These are phyloP conservation scores for Philypnodon macrostomus DNA, from an alignment of 2,797 vertebrate genomes.

Conservation along the genomic window DNA sequence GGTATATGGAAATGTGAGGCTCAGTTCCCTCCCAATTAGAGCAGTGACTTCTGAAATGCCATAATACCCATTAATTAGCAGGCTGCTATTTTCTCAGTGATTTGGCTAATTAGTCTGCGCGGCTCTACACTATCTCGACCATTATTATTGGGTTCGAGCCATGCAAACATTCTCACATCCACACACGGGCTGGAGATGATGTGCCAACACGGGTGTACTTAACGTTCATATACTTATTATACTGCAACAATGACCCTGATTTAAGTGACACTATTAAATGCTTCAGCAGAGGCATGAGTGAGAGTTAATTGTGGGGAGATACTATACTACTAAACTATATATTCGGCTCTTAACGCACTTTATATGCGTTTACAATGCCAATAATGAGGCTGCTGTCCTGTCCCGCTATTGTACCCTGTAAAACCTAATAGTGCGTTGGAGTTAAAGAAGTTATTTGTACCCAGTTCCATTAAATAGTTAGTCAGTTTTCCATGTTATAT, in stretches of 20 bases:
- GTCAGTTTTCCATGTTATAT: no score
- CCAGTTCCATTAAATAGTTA: no score
- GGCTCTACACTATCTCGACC: constrained; percentile 87
- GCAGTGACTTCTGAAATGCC: constrained; percentile 93
- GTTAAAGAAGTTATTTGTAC: no score
- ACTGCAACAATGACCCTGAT: constrained; percentile 78
- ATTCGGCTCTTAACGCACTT: constrained; percentile 27
- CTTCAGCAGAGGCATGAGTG: constrained; percentile 65
- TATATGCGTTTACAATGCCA: constrained; percentile 14
- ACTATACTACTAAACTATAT: no score
- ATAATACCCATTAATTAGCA: constrained; percentile 98
- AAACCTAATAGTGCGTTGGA: no score
- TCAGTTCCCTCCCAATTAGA: constrained; percentile 94
- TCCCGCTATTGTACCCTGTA: constrained; percentile 27
- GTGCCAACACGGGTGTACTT: constrained; percentile 36
- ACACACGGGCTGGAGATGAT: constrained; percentile 17
- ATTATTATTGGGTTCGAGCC: constrained; percentile 89
- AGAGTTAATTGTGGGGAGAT: constrained; percentile 54
- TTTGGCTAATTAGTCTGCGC: constrained; percentile 95
- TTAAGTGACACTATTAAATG: constrained; percentile 86
- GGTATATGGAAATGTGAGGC: constrained; percentile 79
- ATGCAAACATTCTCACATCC: constrained; percentile 67
- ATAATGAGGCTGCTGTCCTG: not conserved
- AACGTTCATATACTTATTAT: constrained; percentile 28
- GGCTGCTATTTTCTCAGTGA: constrained; percentile 98